phyloP scores from a whole-genome alignment of 1,140 invertebrate species.

The Pantala flavescens region DNA sequence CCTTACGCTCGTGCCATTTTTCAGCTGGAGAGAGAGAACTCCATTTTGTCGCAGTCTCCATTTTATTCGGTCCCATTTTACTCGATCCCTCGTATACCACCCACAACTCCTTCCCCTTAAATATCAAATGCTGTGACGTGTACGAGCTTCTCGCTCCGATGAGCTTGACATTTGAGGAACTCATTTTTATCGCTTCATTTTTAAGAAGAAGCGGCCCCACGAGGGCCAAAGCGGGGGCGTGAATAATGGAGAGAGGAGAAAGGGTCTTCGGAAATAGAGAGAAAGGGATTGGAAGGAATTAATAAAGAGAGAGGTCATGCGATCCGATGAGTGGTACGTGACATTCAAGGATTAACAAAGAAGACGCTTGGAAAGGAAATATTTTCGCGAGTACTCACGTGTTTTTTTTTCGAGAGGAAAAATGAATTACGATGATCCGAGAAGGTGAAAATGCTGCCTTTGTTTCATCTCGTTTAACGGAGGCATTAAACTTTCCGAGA shows the following conservation, averaged over 20 bases:
- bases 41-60: not conserved
- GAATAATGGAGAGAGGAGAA: slow-evolving; percentile 3
- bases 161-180: not conserved
- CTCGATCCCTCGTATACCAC: not conserved
- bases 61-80: not conserved
- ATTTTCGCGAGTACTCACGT: no score
- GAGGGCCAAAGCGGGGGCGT: not conserved
- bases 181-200: slow-evolving; percentile 10
- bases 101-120: not conserved
- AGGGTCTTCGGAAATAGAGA: not conserved
- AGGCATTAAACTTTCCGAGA: no score
- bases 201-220: not conserved
- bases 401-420: no score
- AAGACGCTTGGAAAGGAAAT: no score
- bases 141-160: not conserved
- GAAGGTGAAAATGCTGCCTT: no score
- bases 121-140: slow-evolving; percentile 9
- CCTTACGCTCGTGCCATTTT: not conserved
- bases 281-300: not conserved
- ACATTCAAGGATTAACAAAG: not conserved
- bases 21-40: not conserved
- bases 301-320: not conserved
- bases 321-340: not conserved
- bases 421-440: no score
- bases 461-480: no score